Conservation (phyloP, 2,797 vertebrate genomes). For the Chaetophractus vellerosus region DNA sequence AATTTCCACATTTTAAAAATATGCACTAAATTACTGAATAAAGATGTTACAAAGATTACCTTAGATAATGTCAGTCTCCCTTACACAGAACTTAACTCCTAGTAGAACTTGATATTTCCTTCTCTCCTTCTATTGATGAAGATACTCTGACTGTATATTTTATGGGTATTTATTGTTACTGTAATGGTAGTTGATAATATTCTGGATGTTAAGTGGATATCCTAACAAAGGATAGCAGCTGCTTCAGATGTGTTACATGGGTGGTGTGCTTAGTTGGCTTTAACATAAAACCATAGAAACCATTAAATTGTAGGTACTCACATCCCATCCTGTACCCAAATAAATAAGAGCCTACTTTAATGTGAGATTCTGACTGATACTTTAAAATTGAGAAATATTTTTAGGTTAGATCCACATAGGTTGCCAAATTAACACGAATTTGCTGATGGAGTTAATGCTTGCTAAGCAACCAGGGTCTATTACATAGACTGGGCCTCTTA, state of each 20-base stretch:
- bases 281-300: not conserved
- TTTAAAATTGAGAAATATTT: not conserved
- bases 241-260: not conserved
- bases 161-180: not conserved
- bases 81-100: not conserved
- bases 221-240: not conserved
- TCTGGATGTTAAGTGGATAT: not conserved
- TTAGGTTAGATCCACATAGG: not conserved
- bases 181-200: not conserved
- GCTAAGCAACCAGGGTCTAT: not conserved
- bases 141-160: not conserved
- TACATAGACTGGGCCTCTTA: not conserved
- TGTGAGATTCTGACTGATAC: not conserved
- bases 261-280: not conserved
- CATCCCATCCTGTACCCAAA: not conserved
- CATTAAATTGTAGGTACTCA: not conserved
- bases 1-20: not conserved
- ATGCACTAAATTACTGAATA: not conserved
- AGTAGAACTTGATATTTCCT: not conserved
- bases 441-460: not conserved
- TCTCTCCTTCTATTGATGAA: not conserved
- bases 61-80: not conserved
- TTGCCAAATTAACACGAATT: slow-evolving; percentile 1
- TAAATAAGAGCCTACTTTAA: not conserved
- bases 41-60: not conserved